Conservation (phyloP, 2,888 invertebrate species). For the Chrysolina americana region DNA sequence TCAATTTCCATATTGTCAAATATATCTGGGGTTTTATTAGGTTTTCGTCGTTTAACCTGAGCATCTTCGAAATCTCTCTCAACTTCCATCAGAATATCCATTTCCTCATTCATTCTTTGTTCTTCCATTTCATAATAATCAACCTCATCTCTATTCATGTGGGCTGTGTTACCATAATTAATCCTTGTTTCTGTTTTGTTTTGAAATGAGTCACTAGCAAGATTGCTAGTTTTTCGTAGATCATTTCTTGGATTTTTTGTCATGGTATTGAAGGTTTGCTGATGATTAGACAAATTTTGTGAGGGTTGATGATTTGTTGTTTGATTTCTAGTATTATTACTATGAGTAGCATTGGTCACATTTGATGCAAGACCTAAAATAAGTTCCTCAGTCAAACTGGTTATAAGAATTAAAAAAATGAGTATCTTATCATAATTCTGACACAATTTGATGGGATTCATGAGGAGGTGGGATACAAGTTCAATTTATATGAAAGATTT, state of each 20-base stretch:
- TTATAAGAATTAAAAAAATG: too few species aligned
- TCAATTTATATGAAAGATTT: too few species aligned
- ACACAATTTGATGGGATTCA: too few species aligned
- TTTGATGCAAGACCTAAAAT: background rate
- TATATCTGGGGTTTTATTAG: conserved; percentile 53
- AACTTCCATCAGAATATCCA: conserved; percentile 56
- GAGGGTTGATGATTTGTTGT: background rate
- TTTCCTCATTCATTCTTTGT: conserved; percentile 54
- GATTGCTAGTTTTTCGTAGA: background rate
- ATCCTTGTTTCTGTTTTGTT: conserved; percentile 10
- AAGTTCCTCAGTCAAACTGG: background rate
- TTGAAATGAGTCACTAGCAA: background rate
- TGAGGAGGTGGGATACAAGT: too few species aligned
- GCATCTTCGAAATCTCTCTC: conserved; percentile 52
- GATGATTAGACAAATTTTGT: background rate
- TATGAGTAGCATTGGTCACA: background rate
- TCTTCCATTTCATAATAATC: conserved; percentile 44
- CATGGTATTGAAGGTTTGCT: background rate
- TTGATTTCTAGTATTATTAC: background rate
- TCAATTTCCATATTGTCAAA: conserved; percentile 57
- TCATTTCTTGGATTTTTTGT: background rate
- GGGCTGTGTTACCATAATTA: background rate
- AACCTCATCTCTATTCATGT: conserved; percentile 15
- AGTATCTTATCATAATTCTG: too few species aligned
- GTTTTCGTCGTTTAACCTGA: conserved; percentile 19